Evolutionary conservation across 2,113 vertebrate species (phyloP), one percentile per base, ranked within the genome.

Genomic region (Sitta europaea): DNA sequence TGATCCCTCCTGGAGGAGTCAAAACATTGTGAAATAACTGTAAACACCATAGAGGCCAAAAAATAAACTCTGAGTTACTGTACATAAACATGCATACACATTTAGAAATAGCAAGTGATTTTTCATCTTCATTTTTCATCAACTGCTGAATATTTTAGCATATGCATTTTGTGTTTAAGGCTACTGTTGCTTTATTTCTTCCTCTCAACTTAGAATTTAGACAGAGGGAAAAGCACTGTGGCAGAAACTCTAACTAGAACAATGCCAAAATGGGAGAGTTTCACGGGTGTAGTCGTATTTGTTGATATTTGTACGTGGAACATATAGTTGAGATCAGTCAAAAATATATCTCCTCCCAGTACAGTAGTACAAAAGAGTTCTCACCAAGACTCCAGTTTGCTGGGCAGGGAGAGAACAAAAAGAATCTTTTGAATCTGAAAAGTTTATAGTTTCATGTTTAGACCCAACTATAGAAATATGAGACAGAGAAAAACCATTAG

Each of bases 11-110:
- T 86, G 57, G 42, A 94, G 27, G 74, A 95, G 76, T 91, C 94
- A 95, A 95, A 96, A 95, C 86, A 96, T 96, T 96, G 91, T 88
- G 94, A 89, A 96, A 96, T 74, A 94, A 91, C 66, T 88, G 59
- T 76, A 96, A 97, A 92, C 65, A 93, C 55, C 63, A 75, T 1
- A 91, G 70, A 85, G 22, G 87, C 92, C 95, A 95, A 93, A 82
- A 80, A 95, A 92, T 55, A 77, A 91, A 62, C 47, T 43, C 78
- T 63, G 67, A 86, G 66, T 80, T 86, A 81, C 45, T 72, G 47
- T 83, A 92, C 67, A 72, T 87, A 92, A 95, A 88, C 57, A 86
- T 38, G 71, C 19, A 77, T 16, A 81, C 53, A 92, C 14, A 35
- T 71, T 38, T 75, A 67, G 28, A 77, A 83, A 45, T 12, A 74